Evolutionary conservation across 2,797 vertebrate genomes (phyloP).

Genomic region (Ibycter americanus): DNA sequence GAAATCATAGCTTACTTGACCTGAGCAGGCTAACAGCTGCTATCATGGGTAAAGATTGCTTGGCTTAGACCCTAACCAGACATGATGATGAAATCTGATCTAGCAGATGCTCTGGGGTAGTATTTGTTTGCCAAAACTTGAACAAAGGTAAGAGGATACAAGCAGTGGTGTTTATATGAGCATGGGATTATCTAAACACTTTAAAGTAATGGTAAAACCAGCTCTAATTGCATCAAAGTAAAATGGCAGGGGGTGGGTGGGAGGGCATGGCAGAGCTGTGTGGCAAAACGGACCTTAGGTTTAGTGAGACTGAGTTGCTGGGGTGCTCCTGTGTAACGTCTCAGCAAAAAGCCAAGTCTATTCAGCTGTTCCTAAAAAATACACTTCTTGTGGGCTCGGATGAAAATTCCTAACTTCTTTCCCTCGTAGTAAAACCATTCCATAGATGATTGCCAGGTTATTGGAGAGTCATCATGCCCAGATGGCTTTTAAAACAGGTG

Average conservation of each 20-base stretch:
- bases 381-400: not conserved
- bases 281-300: not conserved
- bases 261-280: not conserved
- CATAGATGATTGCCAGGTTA: not conserved
- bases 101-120: not conserved
- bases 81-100: conserved; percentile 32
- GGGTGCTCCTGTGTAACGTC: not conserved
- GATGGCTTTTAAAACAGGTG: conserved; percentile 37
- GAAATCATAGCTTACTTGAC: conserved; percentile 43
- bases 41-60: not conserved
- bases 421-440: not conserved
- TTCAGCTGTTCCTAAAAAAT: not conserved
- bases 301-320: not conserved
- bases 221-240: conserved; percentile 16
- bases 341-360: not conserved
- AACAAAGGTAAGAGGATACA: conserved; percentile 48
- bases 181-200: conserved; percentile 16
- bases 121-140: conserved; percentile 28
- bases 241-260: not conserved
- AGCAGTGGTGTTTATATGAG: not conserved
- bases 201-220: not conserved
- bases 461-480: not conserved
- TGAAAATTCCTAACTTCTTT: not conserved
- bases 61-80: conserved; percentile 39
- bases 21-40: not conserved